Conservation (phyloP, 2,888 invertebrate genomes). For the Kryphioiulus occultus region DNA sequence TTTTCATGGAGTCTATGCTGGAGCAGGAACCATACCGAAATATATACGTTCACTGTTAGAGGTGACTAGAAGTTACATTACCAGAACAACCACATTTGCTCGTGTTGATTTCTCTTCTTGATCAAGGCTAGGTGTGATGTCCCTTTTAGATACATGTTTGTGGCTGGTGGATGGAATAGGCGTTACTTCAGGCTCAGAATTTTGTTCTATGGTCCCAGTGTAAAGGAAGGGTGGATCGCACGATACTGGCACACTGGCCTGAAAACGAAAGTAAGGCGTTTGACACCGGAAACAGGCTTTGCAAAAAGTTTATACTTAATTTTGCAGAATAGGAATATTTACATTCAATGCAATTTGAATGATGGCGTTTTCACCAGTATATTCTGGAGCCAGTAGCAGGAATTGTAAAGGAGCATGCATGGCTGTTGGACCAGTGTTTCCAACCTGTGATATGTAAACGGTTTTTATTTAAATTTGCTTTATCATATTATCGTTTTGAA, state of each 20-base stretch:
- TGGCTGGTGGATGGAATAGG: background rate
- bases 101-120: background rate
- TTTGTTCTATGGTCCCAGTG: background rate
- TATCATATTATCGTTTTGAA: background rate
- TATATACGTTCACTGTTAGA: too few relatives aligned
- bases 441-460: background rate
- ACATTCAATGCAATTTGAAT: background rate
- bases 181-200: background rate
- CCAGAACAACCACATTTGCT: background rate
- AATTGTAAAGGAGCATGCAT: background rate
- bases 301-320: background rate
- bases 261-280: background rate
- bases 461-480: background rate
- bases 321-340: background rate
- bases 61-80: background rate
- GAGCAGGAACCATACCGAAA: too few relatives aligned
- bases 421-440: conserved; percentile 18
- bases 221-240: background rate
- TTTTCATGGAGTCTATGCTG: too few relatives aligned
- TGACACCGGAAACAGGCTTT: background rate
- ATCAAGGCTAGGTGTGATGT: background rate
- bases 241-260: background rate
- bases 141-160: background rate
- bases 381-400: background rate
- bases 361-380: background rate